Evolutionary conservation across 1,140 invertebrate species (phyloP).

Genomic region (Bacillus rossius): DNA sequence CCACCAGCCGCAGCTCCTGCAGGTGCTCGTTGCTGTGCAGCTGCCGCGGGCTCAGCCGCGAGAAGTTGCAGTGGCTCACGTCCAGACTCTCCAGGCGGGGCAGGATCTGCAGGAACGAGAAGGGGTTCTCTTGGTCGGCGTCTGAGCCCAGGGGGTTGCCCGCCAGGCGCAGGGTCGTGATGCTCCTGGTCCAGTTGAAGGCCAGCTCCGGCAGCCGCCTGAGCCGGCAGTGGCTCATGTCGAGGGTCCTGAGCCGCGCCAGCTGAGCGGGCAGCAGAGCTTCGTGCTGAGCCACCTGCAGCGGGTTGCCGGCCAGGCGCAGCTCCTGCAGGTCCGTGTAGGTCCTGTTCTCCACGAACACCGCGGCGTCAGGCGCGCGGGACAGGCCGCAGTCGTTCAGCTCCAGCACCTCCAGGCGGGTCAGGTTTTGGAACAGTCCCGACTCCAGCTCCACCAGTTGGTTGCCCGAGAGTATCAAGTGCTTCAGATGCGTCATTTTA

Average conservation of each 20-base stretch:
- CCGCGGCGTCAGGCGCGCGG: constrained; percentile 53
- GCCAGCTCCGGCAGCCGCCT: constrained; percentile 52
- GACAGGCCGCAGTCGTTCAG: constrained; percentile 61
- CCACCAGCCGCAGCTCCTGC: constrained; percentile 53
- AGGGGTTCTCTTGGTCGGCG: background rate
- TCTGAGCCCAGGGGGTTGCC: constrained; percentile 40
- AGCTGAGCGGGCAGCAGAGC: constrained; percentile 55
- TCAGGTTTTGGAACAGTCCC: constrained; percentile 61
- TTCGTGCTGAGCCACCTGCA: constrained; percentile 46
- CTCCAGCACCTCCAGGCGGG: constrained; percentile 57
- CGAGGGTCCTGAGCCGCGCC: constrained; percentile 54
- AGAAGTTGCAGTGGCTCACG: background rate
- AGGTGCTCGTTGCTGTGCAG: constrained; percentile 50
- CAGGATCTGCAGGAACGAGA: background rate
- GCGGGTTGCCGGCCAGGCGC: constrained; percentile 61
- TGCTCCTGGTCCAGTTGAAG: constrained; percentile 54
- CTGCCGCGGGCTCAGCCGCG: constrained; percentile 38
- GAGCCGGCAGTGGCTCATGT: constrained; percentile 60
- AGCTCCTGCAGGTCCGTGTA: constrained; percentile 61
- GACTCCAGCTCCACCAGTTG: constrained; percentile 58
- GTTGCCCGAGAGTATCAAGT: constrained; percentile 61
- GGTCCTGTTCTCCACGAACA: constrained; percentile 59
- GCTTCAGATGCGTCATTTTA: constrained; percentile 60
- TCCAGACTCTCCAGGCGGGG: background rate
- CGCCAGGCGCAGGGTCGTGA: constrained; percentile 56